Evolutionary conservation across 2,888 invertebrate species (phyloP).

Genomic region (Leucophenga maculata): DNA sequence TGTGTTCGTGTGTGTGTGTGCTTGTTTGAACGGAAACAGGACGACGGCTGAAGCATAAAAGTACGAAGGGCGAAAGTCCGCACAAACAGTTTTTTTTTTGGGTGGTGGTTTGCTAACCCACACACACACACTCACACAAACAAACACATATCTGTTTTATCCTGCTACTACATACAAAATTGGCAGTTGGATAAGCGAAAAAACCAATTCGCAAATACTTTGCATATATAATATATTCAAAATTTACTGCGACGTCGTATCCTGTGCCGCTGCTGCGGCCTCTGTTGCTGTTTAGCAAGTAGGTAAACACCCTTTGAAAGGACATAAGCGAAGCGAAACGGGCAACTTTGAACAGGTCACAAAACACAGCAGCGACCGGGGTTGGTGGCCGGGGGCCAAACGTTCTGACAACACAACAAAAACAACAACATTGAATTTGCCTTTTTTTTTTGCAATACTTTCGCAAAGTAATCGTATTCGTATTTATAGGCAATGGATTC

Average conservation of each 20-base stretch:
- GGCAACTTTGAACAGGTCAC: not conserved
- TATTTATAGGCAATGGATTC: too few relatives aligned
- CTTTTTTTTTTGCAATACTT: too few relatives aligned
- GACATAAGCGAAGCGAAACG: slow-evolving; percentile 14
- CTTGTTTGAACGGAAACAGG: slow-evolving; percentile 25
- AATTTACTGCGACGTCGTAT: slow-evolving; percentile 57
- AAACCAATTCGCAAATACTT: slow-evolving; percentile 73
- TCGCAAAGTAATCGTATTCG: too few relatives aligned
- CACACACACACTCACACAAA: slow-evolving; percentile 31
- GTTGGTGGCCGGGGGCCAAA: slow-evolving; percentile 54
- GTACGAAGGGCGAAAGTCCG: slow-evolving; percentile 9
- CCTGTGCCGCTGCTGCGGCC: not conserved
- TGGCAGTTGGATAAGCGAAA: slow-evolving; percentile 69
- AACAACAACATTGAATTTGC: too few relatives aligned
- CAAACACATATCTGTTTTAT: slow-evolving; percentile 30
- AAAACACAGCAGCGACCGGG: not conserved
- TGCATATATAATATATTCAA: slow-evolving; percentile 71
- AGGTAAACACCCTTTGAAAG: slow-evolving; percentile 68
- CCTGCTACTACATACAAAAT: slow-evolving; percentile 50
- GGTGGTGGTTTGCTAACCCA: not conserved
- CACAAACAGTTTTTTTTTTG: not conserved
- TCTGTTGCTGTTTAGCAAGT: not conserved
- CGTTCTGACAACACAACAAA: too few relatives aligned
- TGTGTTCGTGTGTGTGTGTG: not conserved
- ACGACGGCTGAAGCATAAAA: slow-evolving; percentile 6